Conservation (phyloP, 2,797 vertebrate species). For the Clarias pachynema region DNA sequence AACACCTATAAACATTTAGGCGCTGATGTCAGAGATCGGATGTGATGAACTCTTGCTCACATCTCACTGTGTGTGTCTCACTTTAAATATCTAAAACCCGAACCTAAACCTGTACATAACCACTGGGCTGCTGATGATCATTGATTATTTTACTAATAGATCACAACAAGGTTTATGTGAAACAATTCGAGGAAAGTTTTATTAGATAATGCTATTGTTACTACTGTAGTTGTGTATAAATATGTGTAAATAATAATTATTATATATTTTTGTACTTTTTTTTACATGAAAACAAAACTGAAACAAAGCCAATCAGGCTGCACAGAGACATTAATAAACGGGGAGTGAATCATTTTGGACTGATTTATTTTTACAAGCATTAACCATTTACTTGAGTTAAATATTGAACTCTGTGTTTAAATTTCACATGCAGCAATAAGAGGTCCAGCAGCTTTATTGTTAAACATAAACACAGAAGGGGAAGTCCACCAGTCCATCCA, state of each 20-base stretch:
- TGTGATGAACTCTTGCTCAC: constrained; percentile 16
- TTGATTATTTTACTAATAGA: background rate
- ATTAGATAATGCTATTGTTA: background rate
- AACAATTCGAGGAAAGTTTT: background rate
- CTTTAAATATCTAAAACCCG: background rate
- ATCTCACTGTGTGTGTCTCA: background rate
- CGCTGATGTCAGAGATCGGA: constrained; percentile 18
- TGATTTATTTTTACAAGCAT: background rate
- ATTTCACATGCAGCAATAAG: background rate
- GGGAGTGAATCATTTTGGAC: background rate
- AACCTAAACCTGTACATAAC: constrained; percentile 1
- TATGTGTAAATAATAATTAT: background rate
- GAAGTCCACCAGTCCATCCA: background rate
- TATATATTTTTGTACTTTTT: background rate
- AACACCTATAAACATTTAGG: constrained; percentile 12
- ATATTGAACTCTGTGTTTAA: background rate
- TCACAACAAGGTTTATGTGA: background rate
- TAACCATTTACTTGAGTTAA: background rate
- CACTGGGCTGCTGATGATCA: background rate
- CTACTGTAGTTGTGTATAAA: background rate
- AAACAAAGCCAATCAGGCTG: background rate
- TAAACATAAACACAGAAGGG: background rate
- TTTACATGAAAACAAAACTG: background rate
- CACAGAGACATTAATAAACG: background rate
- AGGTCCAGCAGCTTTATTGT: background rate